Evolutionary conservation across 2,888 invertebrate species (phyloP).

Genomic region (Drosophila subquinaria): DNA sequence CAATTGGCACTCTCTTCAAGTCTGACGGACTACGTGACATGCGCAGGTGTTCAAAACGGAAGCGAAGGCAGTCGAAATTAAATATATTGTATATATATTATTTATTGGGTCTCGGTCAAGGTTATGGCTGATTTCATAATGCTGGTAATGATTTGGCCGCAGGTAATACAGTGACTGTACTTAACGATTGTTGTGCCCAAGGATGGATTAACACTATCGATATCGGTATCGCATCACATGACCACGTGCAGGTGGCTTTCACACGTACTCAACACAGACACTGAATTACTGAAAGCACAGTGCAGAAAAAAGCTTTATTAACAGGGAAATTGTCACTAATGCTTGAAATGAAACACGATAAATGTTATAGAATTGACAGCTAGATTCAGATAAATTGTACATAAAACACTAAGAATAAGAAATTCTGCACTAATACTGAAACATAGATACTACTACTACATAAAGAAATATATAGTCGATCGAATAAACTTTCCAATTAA

Average conservation of each 20-base stretch:
- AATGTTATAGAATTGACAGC: not conserved
- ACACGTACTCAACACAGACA: not conserved
- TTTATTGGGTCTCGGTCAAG: constrained; percentile 75
- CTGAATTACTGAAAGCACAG: not conserved
- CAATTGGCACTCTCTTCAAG: constrained; percentile 40
- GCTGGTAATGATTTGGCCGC: constrained; percentile 1
- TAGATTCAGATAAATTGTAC: not conserved
- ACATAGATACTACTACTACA: not conserved
- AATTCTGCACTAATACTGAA: not conserved
- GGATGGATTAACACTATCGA: not conserved
- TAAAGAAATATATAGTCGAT: not conserved
- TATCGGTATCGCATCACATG: not conserved
- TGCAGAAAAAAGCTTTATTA: not conserved
- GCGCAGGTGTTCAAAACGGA: constrained; percentile 48
- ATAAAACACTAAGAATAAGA: not conserved
- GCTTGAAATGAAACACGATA: not conserved
- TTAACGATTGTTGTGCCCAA: constrained; percentile 2
- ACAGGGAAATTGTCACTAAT: not conserved
- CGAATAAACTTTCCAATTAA: not conserved
- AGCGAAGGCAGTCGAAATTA: constrained; percentile 30
- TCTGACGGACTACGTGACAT: constrained; percentile 65
- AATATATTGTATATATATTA: not conserved
- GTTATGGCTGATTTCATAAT: constrained; percentile 33
- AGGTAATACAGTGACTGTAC: constrained; percentile 18
- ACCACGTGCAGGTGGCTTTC: not conserved